Percentiles rank a stretch among this genome's conserved stretches.
Conservation (phyloP, 2,797 vertebrate genomes). For the Ictinia mississippiensis region DNA sequence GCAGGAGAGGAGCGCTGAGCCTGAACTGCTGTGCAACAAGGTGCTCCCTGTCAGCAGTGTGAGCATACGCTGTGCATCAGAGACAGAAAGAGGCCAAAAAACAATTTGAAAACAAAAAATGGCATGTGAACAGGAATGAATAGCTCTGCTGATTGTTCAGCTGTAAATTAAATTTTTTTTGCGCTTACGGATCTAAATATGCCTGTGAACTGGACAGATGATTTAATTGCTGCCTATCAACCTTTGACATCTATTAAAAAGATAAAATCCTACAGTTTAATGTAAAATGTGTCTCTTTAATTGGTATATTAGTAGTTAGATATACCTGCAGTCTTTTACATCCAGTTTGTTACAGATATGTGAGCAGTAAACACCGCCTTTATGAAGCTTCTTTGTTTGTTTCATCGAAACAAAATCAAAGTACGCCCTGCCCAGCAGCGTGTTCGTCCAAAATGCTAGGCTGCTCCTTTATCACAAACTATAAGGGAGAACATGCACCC, state of each 20-base stretch:
- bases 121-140: not conserved
- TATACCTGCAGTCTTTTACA: not conserved
- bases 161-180: not conserved
- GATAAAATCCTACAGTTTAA: not conserved
- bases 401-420: not conserved
- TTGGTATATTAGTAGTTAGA: not conserved
- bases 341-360: not conserved
- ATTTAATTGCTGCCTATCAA: not conserved
- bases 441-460: not conserved
- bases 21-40: not conserved
- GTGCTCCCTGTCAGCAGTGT: not conserved
- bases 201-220: not conserved
- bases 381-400: not conserved
- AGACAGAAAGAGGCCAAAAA: not conserved
- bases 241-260: not conserved
- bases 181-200: not conserved
- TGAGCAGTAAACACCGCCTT: not conserved
- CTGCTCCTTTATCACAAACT: not conserved
- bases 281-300: not conserved
- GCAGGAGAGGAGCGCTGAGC: not conserved
- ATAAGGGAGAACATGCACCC: rapidly evolving
- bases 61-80: not conserved
- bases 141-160: not conserved
- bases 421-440: not conserved
- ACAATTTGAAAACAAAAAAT: not conserved